Base-by-base conservation (phyloP, 2,113 vertebrate species). In the Vulpes ferrilata region DNA sequence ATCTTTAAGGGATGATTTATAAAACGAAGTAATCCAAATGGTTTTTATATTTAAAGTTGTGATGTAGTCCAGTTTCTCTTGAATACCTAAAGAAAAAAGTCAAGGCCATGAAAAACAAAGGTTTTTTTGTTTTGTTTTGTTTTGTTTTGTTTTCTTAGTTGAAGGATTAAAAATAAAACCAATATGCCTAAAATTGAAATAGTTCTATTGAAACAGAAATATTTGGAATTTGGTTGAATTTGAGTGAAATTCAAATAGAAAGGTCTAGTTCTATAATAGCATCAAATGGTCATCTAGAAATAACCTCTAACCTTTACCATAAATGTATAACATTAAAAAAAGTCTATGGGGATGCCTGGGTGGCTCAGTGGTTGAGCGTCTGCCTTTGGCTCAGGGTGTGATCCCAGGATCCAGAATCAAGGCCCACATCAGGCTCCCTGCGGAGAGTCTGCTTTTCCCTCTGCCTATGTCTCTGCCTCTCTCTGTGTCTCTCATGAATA, bases 1-100 rank as follows among this genome's bases (percentile, higher is more conserved):
- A 96, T 99, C 99, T 98, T 98, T 99, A 97, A 99, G 99, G 35
- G 99, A 98, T 30, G 99, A 99, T 90, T 99, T 99, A 97, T 99
- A 99, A 98, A 99, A 99, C 5, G 99, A 99, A 88, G 99, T 99
- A 98, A 99, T 98, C 99, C 99, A 99, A 73, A 99, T 35, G 0
- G 99, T 99, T 98, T 99, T 99, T 94, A 99, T 89, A 97, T 99
- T 99, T 90, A 99, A 98, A 97, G 99, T 98, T 2, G 97, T 81
- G 19, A 99, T 99, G 92, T 99, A 98, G 88, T 99, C 99, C 94
- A 99, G 98, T 97, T 99, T 99, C 90, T 99, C 99, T 76, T 98
- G 98, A 96, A 99, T 99, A 84, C 99, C 99, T 99, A 57, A 96
- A 96, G 15, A 48, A 84, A 94, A 97, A 84, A 90, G 27, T n/a